phyloP scores from a whole-genome alignment of 1,140 invertebrate genomes.

The Trachymyrmex septentrionalis region DNA sequence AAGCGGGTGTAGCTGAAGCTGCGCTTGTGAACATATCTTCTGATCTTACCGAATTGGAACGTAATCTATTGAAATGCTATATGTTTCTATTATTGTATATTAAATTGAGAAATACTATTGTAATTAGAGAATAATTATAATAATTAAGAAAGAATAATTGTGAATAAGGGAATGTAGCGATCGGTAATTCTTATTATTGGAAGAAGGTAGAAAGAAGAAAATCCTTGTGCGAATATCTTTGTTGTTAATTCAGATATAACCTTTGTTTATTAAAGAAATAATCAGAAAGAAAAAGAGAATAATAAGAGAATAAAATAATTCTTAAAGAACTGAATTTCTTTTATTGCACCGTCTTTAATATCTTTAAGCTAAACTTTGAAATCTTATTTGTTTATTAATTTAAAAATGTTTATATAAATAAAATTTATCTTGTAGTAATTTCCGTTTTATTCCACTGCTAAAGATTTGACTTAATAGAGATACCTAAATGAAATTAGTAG shows the following conservation, averaged over 20 bases:
- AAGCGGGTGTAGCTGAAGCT: conserved; percentile 52
- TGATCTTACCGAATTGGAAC: neutral
- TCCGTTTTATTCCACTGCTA: neutral
- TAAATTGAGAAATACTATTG: neutral
- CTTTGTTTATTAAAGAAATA: conserved; percentile 4
- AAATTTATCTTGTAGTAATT: neutral
- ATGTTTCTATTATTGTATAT: neutral
- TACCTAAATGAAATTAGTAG: neutral
- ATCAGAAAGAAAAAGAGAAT: neutral
- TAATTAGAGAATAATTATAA: no score
- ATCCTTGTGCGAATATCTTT: neutral
- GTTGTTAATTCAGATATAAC: neutral
- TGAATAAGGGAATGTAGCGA: neutral
- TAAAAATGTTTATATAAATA: neutral
- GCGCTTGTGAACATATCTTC: neutral
- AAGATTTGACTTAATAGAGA: conserved; percentile 21
- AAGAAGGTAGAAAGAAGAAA: neutral
- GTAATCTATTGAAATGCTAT: neutral
- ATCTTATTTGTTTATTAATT: neutral
- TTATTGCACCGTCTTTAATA: neutral
- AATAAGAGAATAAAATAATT: neutral
- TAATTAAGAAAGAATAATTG: neutral
- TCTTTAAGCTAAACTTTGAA: neutral
- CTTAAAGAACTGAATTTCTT: neutral
- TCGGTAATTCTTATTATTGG: neutral